phyloP scores from a whole-genome alignment of 2,888 invertebrate genomes.

The Abrostola tripartita region DNA sequence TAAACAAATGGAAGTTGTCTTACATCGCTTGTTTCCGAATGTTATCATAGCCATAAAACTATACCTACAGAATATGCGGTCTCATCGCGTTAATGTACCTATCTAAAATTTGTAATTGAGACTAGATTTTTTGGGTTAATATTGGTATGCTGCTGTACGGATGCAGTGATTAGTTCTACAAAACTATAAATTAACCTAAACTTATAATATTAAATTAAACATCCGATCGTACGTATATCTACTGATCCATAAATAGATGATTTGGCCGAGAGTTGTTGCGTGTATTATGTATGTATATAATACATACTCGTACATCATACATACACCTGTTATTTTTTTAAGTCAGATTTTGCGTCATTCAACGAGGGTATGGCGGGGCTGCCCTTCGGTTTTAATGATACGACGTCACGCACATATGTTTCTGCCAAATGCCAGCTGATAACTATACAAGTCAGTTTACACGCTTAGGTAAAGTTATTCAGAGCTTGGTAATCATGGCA shows the following conservation, averaged over 20 bases:
- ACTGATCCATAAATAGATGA: slow-evolving; percentile 43
- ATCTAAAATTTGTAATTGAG: neutral
- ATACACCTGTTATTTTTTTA: slow-evolving; percentile 40
- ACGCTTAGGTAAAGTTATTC: slow-evolving; percentile 34
- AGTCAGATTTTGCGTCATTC: slow-evolving; percentile 66
- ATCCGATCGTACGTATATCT: slow-evolving; percentile 32
- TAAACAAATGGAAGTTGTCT: slow-evolving; percentile 18
- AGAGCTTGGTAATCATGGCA: slow-evolving; percentile 47
- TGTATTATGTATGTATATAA: slow-evolving; percentile 24
- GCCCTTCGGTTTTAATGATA: slow-evolving; percentile 69
- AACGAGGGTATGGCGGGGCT: slow-evolving; percentile 58
- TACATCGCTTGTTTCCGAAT: no score
- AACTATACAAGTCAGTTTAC: slow-evolving; percentile 11
- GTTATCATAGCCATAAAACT: no score
- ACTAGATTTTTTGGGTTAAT: neutral
- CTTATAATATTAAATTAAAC: slow-evolving; percentile 32
- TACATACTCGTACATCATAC: neutral
- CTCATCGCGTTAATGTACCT: neutral
- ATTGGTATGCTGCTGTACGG: neutral
- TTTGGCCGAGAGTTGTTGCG: slow-evolving; percentile 30
- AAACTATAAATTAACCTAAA: slow-evolving; percentile 14
- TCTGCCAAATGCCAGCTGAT: slow-evolving; percentile 24
- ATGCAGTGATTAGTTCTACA: neutral
- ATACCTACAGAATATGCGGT: no score
- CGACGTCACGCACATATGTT: slow-evolving; percentile 63